These are phyloP conservation scores for Lysiphlebus fabarum DNA, from an alignment of 1,140 invertebrate genomes.

Conservation along the genomic window DNA sequence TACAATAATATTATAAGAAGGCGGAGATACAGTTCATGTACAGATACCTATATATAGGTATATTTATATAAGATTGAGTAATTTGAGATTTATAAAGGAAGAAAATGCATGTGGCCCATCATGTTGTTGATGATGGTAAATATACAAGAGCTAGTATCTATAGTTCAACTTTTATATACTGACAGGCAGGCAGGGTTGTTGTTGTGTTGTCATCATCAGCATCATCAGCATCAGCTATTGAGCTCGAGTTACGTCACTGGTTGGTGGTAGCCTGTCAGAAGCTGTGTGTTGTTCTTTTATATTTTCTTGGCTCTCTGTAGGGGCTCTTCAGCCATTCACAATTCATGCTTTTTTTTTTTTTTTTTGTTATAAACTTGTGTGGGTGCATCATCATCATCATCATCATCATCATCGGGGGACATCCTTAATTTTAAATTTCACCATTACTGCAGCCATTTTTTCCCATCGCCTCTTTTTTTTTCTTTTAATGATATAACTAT, in stretches of 20 bases:
- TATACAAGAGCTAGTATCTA: conserved; percentile 38
- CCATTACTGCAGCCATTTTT: no score
- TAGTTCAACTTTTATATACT: conserved; percentile 27
- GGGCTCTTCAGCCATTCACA: conserved; percentile 25
- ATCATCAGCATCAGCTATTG: conserved; percentile 24
- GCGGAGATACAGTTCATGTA: no score
- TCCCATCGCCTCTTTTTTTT: no score
- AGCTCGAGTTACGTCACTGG: conserved; percentile 50
- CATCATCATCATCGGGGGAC: no score
- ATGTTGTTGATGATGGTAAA: conserved; percentile 37
- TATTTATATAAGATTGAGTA: conserved; percentile 1
- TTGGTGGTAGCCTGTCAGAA: neutral
- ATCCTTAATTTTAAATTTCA: no score
- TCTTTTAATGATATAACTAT: no score
- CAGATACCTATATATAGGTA: no score
- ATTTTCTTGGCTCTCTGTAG: conserved; percentile 18
- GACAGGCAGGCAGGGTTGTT: conserved; percentile 36
- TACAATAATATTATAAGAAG: no score
- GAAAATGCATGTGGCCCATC: conserved; percentile 15
- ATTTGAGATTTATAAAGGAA: conserved; percentile 23
- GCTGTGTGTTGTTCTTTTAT: conserved; percentile 33
- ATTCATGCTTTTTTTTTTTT: conserved; percentile 31
- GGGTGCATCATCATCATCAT: no score
- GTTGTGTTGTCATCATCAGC: no score
- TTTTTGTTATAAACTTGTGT: no score